Percentiles rank a stretch among this genome's conserved stretches.
These are phyloP conservation scores for Cossypha caffra DNA, from an alignment of 2,797 vertebrate genomes.

Conservation along the genomic window DNA sequence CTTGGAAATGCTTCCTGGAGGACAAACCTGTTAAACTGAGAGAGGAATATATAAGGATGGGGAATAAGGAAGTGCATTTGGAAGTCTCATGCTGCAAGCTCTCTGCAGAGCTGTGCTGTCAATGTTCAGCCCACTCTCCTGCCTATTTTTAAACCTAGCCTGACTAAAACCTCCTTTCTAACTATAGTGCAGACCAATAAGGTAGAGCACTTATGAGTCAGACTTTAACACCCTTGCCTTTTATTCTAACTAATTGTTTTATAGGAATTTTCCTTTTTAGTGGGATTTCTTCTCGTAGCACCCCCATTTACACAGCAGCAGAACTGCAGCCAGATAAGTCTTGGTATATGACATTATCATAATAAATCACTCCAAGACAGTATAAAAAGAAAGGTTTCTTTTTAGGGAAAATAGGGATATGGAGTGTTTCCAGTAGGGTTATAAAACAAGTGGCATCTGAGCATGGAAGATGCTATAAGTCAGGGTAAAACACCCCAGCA, in stretches of 20 bases:
- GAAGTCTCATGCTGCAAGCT: neutral
- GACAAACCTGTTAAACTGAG: neutral
- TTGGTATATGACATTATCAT: neutral
- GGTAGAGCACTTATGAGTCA: neutral
- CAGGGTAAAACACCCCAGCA: neutral
- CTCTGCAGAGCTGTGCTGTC: neutral
- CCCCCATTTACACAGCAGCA: neutral
- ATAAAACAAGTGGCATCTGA: neutral
- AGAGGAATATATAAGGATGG: neutral
- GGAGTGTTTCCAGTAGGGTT: neutral
- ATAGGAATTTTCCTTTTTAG: neutral
- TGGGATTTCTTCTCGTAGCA: neutral
- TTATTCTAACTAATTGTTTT: neutral
- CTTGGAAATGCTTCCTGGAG: neutral
- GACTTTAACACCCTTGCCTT: neutral
- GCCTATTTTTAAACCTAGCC: neutral
- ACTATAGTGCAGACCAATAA: neutral
- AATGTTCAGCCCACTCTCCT: neutral
- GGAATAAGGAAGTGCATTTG: neutral
- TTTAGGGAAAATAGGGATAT: neutral
- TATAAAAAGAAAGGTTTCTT: neutral
- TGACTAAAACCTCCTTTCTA: neutral
- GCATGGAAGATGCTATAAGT: neutral
- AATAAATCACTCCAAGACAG: neutral
- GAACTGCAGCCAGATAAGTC: neutral